Base-by-base conservation (phyloP, 2,888 invertebrate genomes). In the Drymonia ruficornis region DNA sequence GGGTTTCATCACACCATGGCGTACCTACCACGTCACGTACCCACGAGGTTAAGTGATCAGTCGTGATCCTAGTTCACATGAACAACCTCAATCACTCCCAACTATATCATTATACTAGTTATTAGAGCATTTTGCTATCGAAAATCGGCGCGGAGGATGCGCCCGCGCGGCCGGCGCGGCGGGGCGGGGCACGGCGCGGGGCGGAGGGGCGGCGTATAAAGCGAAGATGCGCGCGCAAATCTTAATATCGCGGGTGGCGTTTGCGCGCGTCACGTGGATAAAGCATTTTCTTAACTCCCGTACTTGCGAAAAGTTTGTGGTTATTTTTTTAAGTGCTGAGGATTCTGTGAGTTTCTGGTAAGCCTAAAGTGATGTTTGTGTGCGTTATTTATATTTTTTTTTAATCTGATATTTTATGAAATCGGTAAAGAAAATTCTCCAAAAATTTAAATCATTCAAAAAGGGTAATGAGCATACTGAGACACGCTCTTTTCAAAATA, bases 141-240 rank as follows among this genome's bases (percentile, higher is more conserved):
- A 43, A 43, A 19, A 19, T 43, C 12, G 12, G 7, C 12, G 43
- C 19, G 43, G 43, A 19, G 40, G 43, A 19, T 43, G 43, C 43
- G 43, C 43, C 16, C 12, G 52, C 51, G 68, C 55, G 61, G 56
- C 58, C 51, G 49, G 63, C 61, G 55, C 53, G 63, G 23, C 1
- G 50, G 57, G 57, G 65, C 50, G 47, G 52, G 59, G 63, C 60
- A 54, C 53, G 63, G 23, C 23, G 7, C 6, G 57, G 59, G 66
- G 73, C 78, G 83, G 77, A 84, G 86, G 87, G 86, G 70, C 60
- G 55, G 63, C 76, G 76, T 87, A 87, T 88, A 88, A 79, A 88
- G 79, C 59, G 75, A 74, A 77, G 84, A 81, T 77, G 86, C 78
- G 80, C 75, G 53, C 68, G 68, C 62, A 63, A 54, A 52, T 61